Evolutionary conservation across 2,888 invertebrate genomes (phyloP).

Genomic region (Brachypalpus laphriformis): DNA sequence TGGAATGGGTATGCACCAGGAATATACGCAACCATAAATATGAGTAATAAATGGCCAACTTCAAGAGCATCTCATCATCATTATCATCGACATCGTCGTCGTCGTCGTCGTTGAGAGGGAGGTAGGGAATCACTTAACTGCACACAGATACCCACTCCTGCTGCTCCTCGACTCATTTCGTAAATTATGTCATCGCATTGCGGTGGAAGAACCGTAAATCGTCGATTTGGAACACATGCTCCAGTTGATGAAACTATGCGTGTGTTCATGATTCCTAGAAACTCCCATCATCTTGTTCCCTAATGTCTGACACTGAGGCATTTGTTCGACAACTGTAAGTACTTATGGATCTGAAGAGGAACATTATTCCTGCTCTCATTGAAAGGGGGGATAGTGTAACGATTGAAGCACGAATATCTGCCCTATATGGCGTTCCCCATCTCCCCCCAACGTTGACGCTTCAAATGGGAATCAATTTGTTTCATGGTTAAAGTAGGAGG

Average conservation of each 20-base stretch:
- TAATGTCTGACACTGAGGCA: conserved; percentile 30
- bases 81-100: conserved; percentile 33
- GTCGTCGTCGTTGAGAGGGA: neutral
- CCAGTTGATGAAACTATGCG: conserved; percentile 12
- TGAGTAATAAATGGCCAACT: conserved; percentile 41
- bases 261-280: conserved; percentile 46
- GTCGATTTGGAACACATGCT: conserved; percentile 43
- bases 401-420: neutral
- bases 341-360: conserved; percentile 22
- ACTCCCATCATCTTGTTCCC: conserved; percentile 20
- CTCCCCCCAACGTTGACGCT: no score
- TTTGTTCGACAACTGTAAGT: conserved; percentile 46
- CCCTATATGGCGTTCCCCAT: no score
- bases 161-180: conserved; percentile 10
- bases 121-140: conserved; percentile 45
- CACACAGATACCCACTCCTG: no score
- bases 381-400: neutral
- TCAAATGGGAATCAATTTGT: conserved; percentile 57
- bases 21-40: conserved; percentile 37
- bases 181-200: conserved; percentile 56
- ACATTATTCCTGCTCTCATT: conserved; percentile 27
- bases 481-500: conserved; percentile 4
- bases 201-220: conserved; percentile 17
- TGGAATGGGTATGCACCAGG: neutral
- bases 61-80: conserved; percentile 47